Conservation (phyloP, 2,888 invertebrate genomes). For the Rhorus exstirpatorius region DNA sequence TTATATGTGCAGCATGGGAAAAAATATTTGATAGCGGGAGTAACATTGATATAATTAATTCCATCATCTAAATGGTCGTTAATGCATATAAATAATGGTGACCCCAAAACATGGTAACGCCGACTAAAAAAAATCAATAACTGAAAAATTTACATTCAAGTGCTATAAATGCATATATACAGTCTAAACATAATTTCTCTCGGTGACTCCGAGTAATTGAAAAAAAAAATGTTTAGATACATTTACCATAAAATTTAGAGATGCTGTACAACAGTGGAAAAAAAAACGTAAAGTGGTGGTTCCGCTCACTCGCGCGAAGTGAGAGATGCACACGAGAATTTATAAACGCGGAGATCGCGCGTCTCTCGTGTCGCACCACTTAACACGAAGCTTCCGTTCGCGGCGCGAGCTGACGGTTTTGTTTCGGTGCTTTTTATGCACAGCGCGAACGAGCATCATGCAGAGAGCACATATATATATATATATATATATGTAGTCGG, state of each 20-base stretch:
- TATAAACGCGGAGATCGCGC: slow-evolving; percentile 50
- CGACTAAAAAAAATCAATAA: neutral
- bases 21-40: too few relatives aligned
- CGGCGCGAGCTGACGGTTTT: slow-evolving; percentile 72
- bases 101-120: neutral
- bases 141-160: too few relatives aligned
- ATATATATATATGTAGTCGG: neutral
- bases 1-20: too few relatives aligned
- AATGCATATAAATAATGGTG: too few relatives aligned
- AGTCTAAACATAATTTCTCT: slow-evolving; percentile 21
- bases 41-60: too few relatives aligned
- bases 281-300: slow-evolving; percentile 62
- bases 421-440: slow-evolving; percentile 80
- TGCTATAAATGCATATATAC: neutral
- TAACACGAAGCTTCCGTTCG: slow-evolving; percentile 80
- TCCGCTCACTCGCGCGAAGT: slow-evolving; percentile 55
- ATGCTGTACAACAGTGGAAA: slow-evolving; percentile 32
- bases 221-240: slow-evolving; percentile 7
- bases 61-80: too few relatives aligned
- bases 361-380: slow-evolving; percentile 76
- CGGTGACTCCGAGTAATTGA: slow-evolving; percentile 27
- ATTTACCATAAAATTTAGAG: slow-evolving; percentile 38
- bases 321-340: slow-evolving; percentile 58
- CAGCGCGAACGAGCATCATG: slow-evolving; percentile 62
- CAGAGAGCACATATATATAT: slow-evolving; percentile 15